Evolutionary conservation across 2,797 vertebrate genomes (phyloP).

Genomic region (Brotogeris chrysoptera): DNA sequence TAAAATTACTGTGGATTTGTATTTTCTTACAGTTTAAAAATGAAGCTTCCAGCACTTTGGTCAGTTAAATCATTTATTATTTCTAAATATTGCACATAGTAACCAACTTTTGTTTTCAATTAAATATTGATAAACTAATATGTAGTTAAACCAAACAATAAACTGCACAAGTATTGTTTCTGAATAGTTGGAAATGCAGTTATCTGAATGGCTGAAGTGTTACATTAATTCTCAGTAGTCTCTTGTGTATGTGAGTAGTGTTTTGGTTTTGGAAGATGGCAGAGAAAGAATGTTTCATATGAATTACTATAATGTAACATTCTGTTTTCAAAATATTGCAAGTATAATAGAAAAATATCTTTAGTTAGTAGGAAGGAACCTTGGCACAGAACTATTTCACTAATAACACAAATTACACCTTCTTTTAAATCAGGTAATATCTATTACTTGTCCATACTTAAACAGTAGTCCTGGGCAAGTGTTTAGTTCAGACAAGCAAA

Average conservation of each 20-base stretch:
- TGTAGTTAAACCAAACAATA: neutral
- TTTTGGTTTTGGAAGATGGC: neutral
- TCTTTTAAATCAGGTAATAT: neutral
- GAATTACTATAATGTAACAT: neutral
- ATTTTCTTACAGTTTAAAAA: neutral
- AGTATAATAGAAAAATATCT: neutral
- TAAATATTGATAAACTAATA: neutral
- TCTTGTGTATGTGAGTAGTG: neutral
- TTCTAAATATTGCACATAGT: neutral
- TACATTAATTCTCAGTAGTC: neutral
- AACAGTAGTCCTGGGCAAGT: neutral
- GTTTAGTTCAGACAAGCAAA: neutral
- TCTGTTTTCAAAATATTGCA: neutral
- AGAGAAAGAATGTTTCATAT: neutral
- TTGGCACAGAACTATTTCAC: neutral
- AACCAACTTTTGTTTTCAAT: neutral
- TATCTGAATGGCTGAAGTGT: neutral
- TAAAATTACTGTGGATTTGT: neutral
- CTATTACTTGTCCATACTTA: neutral
- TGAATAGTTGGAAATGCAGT: neutral
- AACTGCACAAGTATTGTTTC: neutral
- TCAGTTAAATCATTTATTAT: neutral
- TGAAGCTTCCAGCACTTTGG: neutral
- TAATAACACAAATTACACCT: neutral
- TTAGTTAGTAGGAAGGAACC: neutral